Percentiles rank a stretch among this genome's conserved stretches.
These are phyloP conservation scores for Uropsilus gracilis DNA, from an alignment of 2,113 vertebrate genomes.

Conservation along the genomic window DNA sequence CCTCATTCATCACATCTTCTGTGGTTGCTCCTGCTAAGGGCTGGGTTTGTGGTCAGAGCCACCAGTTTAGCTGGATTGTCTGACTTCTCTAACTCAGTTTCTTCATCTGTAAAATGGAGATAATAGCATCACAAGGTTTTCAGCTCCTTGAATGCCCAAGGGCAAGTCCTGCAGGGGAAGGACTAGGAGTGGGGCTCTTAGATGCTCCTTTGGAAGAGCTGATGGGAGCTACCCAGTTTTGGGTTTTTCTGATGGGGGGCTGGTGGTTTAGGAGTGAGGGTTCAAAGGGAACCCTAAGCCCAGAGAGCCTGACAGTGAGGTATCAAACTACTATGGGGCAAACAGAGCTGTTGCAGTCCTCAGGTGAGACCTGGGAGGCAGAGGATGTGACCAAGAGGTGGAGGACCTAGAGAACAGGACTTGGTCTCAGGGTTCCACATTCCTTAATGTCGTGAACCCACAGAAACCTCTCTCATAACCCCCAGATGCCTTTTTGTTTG, in stretches of 20 bases:
- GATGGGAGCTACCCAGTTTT: neutral
- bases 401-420: neutral
- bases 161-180: neutral
- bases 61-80: neutral
- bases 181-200: neutral
- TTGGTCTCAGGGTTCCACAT: neutral
- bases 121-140: neutral
- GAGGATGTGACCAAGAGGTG: neutral
- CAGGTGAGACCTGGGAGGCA: neutral
- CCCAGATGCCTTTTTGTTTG: neutral
- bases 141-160: neutral
- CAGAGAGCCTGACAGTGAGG: neutral
- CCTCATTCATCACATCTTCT: neutral
- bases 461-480: neutral
- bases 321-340: neutral
- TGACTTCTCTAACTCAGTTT: neutral
- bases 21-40: neutral
- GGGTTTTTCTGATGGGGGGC: neutral
- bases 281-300: neutral
- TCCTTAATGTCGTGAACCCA: neutral
- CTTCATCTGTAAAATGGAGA: neutral
- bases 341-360: neutral
- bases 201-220: neutral
- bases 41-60: neutral
- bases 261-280: neutral